These are phyloP conservation scores for Podarcis muralis DNA, from an alignment of 2,113 vertebrate species.

Conservation along the genomic window DNA sequence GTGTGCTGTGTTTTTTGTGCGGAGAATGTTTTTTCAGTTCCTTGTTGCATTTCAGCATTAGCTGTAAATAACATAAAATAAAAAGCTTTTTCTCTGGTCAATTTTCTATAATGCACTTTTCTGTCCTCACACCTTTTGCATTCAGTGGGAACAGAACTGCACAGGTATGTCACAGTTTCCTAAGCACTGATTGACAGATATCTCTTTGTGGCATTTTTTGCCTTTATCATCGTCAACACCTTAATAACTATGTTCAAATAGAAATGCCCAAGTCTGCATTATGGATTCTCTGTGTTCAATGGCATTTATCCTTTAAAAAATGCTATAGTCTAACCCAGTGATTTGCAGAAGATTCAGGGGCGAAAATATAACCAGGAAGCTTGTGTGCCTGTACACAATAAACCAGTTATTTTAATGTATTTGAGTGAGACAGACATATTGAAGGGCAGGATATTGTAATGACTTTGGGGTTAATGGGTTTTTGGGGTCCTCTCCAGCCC, in stretches of 20 bases:
- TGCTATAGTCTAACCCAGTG: neutral
- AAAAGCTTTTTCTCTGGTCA: constrained; percentile 38
- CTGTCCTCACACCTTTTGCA: constrained; percentile 17
- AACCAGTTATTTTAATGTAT: too few species aligned
- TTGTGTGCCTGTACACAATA: neutral
- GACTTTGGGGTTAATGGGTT: too few species aligned
- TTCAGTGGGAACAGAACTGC: constrained; percentile 31
- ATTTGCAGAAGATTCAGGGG: neutral
- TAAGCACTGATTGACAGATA: constrained; percentile 1
- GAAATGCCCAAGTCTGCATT: neutral
- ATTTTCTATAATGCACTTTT: constrained; percentile 31
- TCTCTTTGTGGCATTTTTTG: neutral
- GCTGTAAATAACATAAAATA: constrained; percentile 36
- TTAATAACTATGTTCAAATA: neutral
- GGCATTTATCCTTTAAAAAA: neutral
- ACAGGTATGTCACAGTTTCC: constrained; percentile 18
- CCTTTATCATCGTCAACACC: neutral
- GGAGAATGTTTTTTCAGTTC: constrained; percentile 44
- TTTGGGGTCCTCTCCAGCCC: too few species aligned
- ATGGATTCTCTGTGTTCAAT: neutral
- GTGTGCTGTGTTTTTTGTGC: neutral
- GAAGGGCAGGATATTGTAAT: too few species aligned
- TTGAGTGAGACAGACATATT: too few species aligned
- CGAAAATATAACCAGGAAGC: neutral
- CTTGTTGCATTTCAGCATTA: constrained; percentile 28